Evolutionary conservation across 2,113 vertebrate species (phyloP).

Genomic region (Cololabis saira): DNA sequence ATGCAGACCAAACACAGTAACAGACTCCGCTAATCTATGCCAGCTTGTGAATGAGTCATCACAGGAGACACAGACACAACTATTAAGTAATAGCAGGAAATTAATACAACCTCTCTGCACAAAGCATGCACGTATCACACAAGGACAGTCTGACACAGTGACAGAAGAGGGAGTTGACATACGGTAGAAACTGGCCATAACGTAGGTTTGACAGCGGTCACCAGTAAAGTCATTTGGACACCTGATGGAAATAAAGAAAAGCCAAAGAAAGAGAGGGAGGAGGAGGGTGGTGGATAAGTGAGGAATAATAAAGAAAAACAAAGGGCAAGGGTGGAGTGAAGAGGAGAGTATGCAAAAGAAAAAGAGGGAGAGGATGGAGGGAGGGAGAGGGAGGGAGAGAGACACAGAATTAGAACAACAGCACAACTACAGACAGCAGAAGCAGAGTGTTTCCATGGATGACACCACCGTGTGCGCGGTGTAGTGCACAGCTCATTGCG

Average conservation of each 20-base stretch:
- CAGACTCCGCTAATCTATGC: slow-evolving; percentile 42
- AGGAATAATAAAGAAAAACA: slow-evolving; percentile 52
- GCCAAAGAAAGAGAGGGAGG: slow-evolving; percentile 79
- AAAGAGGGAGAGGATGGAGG: slow-evolving; percentile 27
- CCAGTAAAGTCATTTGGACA: slow-evolving; percentile 99
- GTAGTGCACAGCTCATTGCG: slow-evolving; percentile 64
- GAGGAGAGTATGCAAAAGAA: slow-evolving; percentile 50
- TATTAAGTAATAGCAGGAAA: slow-evolving; percentile 40
- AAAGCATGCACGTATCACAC: slow-evolving; percentile 74
- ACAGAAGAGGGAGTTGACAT: slow-evolving; percentile 96
- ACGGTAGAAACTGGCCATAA: slow-evolving; percentile 99
- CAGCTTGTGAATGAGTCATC: slow-evolving; percentile 52
- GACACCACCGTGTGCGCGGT: slow-evolving; percentile 67
- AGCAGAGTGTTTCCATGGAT: slow-evolving; percentile 77
- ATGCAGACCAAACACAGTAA: slow-evolving; percentile 62
- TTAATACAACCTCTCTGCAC: slow-evolving; percentile 45
- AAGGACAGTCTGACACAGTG: slow-evolving; percentile 82
- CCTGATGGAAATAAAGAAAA: slow-evolving; percentile 90
- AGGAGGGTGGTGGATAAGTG: slow-evolving; percentile 84
- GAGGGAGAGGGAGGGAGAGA: slow-evolving; percentile 64
- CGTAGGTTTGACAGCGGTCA: slow-evolving; percentile 99
- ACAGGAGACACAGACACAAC: slow-evolving; percentile 40
- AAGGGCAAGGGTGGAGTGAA: slow-evolving; percentile 50
- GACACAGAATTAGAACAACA: slow-evolving; percentile 84
- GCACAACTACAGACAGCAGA: slow-evolving; percentile 77